Evolutionary conservation across 2,113 vertebrate genomes (phyloP), one percentile per base, ranked within the genome.

Genomic region (Condylura cristata): DNA sequence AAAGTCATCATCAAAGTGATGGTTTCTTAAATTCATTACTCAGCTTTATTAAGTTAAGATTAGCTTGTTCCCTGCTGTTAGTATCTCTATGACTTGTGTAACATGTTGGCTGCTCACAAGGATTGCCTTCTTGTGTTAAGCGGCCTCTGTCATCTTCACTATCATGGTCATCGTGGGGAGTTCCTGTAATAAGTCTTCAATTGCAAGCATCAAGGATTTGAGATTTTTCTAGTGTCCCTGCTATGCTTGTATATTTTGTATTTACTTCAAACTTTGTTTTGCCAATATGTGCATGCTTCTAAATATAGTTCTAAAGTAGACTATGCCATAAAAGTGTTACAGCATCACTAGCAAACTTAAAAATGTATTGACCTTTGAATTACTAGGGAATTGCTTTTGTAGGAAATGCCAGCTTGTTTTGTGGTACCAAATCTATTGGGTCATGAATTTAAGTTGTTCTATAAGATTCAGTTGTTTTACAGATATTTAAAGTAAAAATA

Each of bases 401-500:
- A 65, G 30, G 46, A 81, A 81, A 20, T 72, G 2, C 5, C 79
- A 76, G 7, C 60, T 65, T 58, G 1, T 46, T 63, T 37, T 56
- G 9, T 78, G 11, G 37, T 60, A 76, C 78, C 14, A 37, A 12
- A 60, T 78, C 82, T 93, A 24, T 34, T 89, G 28, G 20, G 32
- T 70, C 6, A 26, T 34, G 34, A 93, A 88, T 84, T 80, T n/a
- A 87, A 65, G 4, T 41, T 56, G 39, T 32, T 68, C 78, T 93
- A 24, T 72, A 79, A 12, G 16, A 53, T 8, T 28, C 34, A 56
- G 20, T 44, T 56, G 3, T 41, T 61, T 68, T 79, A 37, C 39
- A 84, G 32, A 74, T 72, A 85, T 74, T 70, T 93, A 61, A 95
- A 84, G 61, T 79, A 53, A 83, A 39, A 83, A 81, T 61, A 39